phyloP scores from a whole-genome alignment of 1,140 invertebrate genomes.

The Himalopsyche phryganea region DNA sequence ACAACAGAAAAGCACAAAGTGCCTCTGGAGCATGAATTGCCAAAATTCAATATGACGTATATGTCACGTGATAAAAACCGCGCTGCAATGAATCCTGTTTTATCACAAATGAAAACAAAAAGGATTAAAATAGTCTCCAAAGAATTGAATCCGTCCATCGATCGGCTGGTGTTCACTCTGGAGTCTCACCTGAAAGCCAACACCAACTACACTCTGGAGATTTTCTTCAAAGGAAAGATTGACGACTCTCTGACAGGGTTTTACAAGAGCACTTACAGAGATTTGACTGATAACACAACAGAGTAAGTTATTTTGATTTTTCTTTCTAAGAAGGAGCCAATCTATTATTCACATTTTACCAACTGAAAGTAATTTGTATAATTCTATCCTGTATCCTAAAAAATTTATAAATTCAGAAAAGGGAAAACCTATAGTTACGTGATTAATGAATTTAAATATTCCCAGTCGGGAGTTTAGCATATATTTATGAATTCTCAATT shows the following conservation, averaged over 20 bases:
- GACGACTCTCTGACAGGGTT: constrained; percentile 69
- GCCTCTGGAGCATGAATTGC: constrained; percentile 5
- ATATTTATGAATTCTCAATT: too few relatives aligned
- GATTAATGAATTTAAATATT: too few relatives aligned
- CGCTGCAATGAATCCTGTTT: constrained; percentile 28
- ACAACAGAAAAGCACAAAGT: background rate
- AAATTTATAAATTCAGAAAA: too few relatives aligned
- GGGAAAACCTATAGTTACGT: too few relatives aligned
- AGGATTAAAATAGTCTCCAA: constrained; percentile 20
- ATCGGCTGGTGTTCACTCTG: constrained; percentile 37
- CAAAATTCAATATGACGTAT: constrained; percentile 1
- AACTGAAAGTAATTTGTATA: too few relatives aligned
- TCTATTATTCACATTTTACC: too few relatives aligned
- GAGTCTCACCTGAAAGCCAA: constrained; percentile 37
- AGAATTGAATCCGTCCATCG: constrained; percentile 22
- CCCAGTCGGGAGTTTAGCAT: too few relatives aligned
- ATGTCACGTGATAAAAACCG: constrained; percentile 27
- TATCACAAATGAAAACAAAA: constrained; percentile 20
- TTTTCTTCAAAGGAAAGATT: constrained; percentile 55
- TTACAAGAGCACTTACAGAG: constrained; percentile 73
- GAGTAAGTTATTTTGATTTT: constrained; percentile 33
- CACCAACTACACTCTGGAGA: constrained; percentile 47
- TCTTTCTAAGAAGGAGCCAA: too few relatives aligned
- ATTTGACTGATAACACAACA: constrained; percentile 44
- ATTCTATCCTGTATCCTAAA: too few relatives aligned